Conservation (phyloP, 1,140 invertebrate genomes). For the Drosophila parvula region DNA sequence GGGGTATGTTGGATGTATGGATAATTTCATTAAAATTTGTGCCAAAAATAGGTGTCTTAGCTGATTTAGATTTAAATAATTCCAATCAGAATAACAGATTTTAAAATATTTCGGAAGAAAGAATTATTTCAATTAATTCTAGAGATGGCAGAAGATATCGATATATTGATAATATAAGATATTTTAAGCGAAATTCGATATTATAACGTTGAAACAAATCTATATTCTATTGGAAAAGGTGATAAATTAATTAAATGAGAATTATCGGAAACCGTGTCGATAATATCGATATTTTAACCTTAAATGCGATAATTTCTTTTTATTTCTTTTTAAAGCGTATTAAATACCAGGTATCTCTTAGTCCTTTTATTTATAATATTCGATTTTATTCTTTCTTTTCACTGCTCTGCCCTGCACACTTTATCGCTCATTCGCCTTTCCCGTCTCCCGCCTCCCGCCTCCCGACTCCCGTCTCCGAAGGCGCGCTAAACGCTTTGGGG, state of each 20-base stretch:
- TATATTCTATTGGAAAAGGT: no score
- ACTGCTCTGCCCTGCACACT: conserved; percentile 58
- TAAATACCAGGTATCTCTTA: not conserved
- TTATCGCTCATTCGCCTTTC: conserved; percentile 74
- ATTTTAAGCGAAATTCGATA: no score
- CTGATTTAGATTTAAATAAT: not conserved
- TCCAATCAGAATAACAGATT: not conserved
- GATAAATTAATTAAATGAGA: no score
- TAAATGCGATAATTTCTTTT: not conserved
- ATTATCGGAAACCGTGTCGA: no score
- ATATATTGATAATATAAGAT: no score
- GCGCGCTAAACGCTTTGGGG: conserved; percentile 78
- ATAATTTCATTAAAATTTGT: not conserved
- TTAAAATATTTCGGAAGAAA: no score
- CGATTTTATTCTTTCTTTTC: conserved; percentile 11
- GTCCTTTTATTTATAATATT: not conserved
- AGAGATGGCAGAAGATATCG: no score
- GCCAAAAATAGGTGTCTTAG: not conserved
- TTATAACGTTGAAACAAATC: no score
- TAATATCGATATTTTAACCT: no score
- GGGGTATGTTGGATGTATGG: not conserved
- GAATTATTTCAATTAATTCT: not conserved
- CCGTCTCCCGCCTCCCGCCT: conserved; percentile 45
- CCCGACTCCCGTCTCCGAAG: conserved; percentile 58
- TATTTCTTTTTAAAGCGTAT: rapidly evolving